Percentiles rank a stretch among this genome's conserved stretches.
Evolutionary conservation across 53 echinoderm and acorn worm species (phyloP).

Genomic region (Zoroaster sp.): DNA sequence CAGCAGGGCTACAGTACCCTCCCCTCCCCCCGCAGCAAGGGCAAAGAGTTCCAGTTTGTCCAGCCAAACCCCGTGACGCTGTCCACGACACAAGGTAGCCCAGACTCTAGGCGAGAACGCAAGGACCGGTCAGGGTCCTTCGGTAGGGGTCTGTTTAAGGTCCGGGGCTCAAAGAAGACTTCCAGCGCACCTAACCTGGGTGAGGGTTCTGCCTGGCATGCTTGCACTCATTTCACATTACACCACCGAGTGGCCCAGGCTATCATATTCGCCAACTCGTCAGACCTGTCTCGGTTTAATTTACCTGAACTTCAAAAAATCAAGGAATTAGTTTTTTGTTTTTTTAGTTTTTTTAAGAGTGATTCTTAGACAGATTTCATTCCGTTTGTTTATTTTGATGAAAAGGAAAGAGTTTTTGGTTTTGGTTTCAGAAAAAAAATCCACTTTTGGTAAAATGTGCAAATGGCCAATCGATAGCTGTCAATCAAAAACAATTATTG

Average conservation of each 20-base stretch:
- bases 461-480: no score
- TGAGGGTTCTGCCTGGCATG: slow-evolving; percentile 61
- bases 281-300: no score
- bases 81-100: slow-evolving; percentile 38
- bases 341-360: no score
- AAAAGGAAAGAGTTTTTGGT: no score
- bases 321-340: no score
- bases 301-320: no score
- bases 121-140: slow-evolving; percentile 70
- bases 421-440: no score
- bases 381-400: no score
- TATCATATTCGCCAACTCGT: no score
- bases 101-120: slow-evolving; percentile 37
- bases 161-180: slow-evolving; percentile 75
- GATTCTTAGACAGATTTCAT: no score
- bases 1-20: slow-evolving; percentile 81
- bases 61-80: slow-evolving; percentile 25
- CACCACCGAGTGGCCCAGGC: background rate
- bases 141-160: slow-evolving; percentile 84
- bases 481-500: no score
- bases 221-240: slow-evolving; percentile 31
- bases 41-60: slow-evolving; percentile 32
- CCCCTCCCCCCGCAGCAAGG: slow-evolving; percentile 80
- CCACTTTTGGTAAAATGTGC: no score
- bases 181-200: slow-evolving; percentile 96